Percentiles rank a stretch among this genome's conserved stretches.
These are phyloP conservation scores for Drosophila robusta DNA, from an alignment of 2,888 invertebrate species.

Conservation along the genomic window DNA sequence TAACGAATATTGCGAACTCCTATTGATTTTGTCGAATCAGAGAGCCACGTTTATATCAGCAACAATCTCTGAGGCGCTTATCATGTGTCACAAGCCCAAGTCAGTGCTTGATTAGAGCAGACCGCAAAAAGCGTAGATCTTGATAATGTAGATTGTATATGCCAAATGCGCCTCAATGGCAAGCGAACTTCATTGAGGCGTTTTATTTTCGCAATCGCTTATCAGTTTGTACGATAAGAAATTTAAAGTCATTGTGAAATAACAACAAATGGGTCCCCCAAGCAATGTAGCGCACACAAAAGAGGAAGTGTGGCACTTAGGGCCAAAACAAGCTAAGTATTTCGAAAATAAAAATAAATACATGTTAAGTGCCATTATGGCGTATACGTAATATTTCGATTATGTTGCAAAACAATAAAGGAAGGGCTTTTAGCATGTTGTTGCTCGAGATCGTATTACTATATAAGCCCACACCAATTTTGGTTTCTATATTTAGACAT, in stretches of 20 bases:
- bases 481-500: slow-evolving; percentile 28
- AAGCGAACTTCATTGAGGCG: slow-evolving; percentile 59
- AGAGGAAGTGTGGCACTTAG: slow-evolving; percentile 5
- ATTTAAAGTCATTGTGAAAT: slow-evolving; percentile 35
- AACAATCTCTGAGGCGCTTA: slow-evolving; percentile 16
- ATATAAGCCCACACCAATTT: background rate
- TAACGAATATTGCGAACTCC: slow-evolving; percentile 11
- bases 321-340: background rate
- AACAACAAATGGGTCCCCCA: slow-evolving; percentile 27
- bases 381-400: slow-evolving; percentile 38
- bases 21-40: slow-evolving; percentile 10
- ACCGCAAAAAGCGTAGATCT: background rate
- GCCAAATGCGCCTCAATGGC: slow-evolving; percentile 37
- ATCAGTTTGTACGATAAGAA: slow-evolving; percentile 70
- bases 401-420: background rate
- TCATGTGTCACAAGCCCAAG: slow-evolving; percentile 33
- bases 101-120: slow-evolving; percentile 47
- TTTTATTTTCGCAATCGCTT: slow-evolving; percentile 46
- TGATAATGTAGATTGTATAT: slow-evolving; percentile 2
- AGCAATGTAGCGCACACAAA: background rate
- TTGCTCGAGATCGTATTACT: background rate
- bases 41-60: background rate
- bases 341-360: background rate
- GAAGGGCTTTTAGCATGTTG: background rate
- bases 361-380: background rate